Evolutionary conservation across 2,888 invertebrate species (phyloP), one percentile per base, ranked within the genome.

Genomic region (Oscheius onirici): DNA sequence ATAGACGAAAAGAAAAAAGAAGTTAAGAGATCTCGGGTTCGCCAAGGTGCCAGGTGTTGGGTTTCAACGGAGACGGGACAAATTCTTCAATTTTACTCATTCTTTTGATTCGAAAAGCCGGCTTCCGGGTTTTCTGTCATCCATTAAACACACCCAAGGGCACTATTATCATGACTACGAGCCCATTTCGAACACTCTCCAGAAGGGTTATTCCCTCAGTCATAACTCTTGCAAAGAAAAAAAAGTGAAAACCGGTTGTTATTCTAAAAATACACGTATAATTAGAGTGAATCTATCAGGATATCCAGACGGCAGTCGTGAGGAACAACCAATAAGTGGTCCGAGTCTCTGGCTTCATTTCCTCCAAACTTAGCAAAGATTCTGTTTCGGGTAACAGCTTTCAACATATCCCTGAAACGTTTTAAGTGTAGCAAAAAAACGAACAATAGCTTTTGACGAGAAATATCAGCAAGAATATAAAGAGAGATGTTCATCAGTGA

Each of bases 61-160:
- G 43, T 58, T 58, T 41, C 58, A 58, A 41, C 3, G 8, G 34
- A 6, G 34, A 8, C n/a, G 34, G 34, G 8, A 8, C 34, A 34
- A 34, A 34, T 34, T 34, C 34, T 34, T 34, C 34, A 8, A 3
- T 3, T 34, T 34, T 34, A 34, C 34, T 34, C 34, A 8, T 34
- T 6, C 8, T 51, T 20, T 22, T 11, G 20, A 8, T 3, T 51
- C 20, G 51, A 11, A 55, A 26, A 26, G 55, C 22, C 58, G n/a
- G n/a, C 58, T 58, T 58, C 43, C 58, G 34, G 34, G 34, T 3
- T 34, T 34, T 34, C 34, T 34, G 34, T 58, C 40, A 41, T 43
- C 40, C 41, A 15, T 40, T 58, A 58, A 58, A n/a, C 43, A 43
- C 43, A 41, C 58, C 58, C 58, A 6, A 10, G 58, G 58, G 58